Evolutionary conservation across 1,140 invertebrate genomes (phyloP).

Genomic region (Aphis craccivora): DNA sequence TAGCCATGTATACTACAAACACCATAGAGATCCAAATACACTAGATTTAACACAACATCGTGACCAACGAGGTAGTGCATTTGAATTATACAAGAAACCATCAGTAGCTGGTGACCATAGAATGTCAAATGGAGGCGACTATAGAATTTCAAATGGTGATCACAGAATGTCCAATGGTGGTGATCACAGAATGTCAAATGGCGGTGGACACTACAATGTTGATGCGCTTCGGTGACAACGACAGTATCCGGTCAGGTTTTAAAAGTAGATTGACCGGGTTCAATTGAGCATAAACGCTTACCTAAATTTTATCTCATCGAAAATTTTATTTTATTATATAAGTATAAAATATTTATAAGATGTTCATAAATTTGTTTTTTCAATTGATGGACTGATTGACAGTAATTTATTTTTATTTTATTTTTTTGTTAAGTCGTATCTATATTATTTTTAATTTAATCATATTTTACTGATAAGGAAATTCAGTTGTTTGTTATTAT

Average conservation of each 20-base stretch:
- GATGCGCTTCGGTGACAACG: constrained; percentile 54
- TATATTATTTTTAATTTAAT: constrained; percentile 15
- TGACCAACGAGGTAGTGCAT: constrained; percentile 91
- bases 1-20: constrained; percentile 68
- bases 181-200: not conserved
- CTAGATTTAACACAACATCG: constrained; percentile 79
- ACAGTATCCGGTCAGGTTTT: constrained; percentile 56
- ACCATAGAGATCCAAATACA: constrained; percentile 68
- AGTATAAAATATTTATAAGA: not conserved
- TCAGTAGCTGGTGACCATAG: constrained; percentile 46
- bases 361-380: constrained; percentile 54
- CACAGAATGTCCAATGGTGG: constrained; percentile 25
- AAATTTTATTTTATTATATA: constrained; percentile 20
- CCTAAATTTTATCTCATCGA: constrained; percentile 5
- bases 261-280: constrained; percentile 1
- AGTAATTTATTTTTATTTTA: constrained; percentile 44
- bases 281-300: constrained; percentile 1
- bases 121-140: constrained; percentile 3
- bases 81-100: constrained; percentile 92
- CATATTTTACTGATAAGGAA: not conserved
- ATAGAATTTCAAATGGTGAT: constrained; percentile 21
- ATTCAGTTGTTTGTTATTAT: constrained; percentile 36
- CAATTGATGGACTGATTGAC: constrained; percentile 47
- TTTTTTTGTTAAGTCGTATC: not conserved
- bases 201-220: constrained; percentile 28